Evolutionary conservation across 2,888 invertebrate genomes (phyloP), one percentile per base, ranked within the genome.

Genomic region (Eumerus sabulonum): DNA sequence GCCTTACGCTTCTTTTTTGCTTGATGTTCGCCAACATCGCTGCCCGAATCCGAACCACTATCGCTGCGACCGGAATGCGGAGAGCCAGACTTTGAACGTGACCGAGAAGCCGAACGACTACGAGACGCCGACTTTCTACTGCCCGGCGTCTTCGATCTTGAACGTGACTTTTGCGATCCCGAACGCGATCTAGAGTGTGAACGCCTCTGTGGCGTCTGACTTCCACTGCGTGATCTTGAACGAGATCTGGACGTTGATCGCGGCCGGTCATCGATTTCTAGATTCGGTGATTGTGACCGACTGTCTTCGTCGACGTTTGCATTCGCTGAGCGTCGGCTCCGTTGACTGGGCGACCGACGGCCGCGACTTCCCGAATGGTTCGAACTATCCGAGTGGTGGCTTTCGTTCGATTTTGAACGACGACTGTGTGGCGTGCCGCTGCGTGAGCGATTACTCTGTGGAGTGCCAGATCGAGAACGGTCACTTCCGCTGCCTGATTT

Each of bases 221-320:
- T 83, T 83, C 87, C 87, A 17, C 86, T 87, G 9, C 84, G 82
- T 16, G 86, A 86, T 1, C 84, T 88, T 27, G 87, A 88, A n/a
- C 82, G 83, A n/a, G 85, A 86, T 1, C 84, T 82, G 9, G 87
- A 88, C 9, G 84, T 84, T 1, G 88, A 88, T 51, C 85, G 85
- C 18, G 88, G 90, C 18, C 87, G 85, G 59, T 88, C 88, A 83
- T 90, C 91, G 62, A 91, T 91, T 87, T 90, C 88, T 44, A 91
- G 86, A 83, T 90, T 90, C 0, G 91, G 90, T 13, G 90, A 91
- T 19, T 91, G 91, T 0, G 88, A 90, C 7, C 91, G 91, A 16
- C 90, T 90, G 0, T 92, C 88, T 85, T 66, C 89, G 66, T 62
- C 90, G 87, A 48, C 42, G 16, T 59, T 59, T 1, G 16, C 44